phyloP scores from a whole-genome alignment of 1,140 invertebrate genomes.

The Drosophila trapezifrons region DNA sequence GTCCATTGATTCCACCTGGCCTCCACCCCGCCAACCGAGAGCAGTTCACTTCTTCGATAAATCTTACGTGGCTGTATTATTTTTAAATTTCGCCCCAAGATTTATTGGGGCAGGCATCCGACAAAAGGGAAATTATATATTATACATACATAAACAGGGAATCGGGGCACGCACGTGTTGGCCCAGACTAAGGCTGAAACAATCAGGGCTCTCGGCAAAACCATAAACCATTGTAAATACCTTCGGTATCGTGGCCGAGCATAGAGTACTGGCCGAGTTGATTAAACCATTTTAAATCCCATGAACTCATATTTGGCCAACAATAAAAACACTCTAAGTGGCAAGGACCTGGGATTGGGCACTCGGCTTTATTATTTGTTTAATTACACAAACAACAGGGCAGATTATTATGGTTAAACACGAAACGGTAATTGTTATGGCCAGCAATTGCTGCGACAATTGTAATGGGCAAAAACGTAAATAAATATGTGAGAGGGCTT shows the following conservation, averaged over 20 bases:
- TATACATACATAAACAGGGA: conserved; percentile 1
- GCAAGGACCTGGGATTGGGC: conserved; percentile 34
- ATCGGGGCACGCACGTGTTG: conserved; percentile 49
- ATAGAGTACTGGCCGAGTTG: conserved; percentile 32
- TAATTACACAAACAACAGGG: conserved; percentile 79
- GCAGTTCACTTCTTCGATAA: conserved; percentile 27
- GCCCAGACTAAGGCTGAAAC: conserved; percentile 23
- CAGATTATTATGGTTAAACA: conserved; percentile 82
- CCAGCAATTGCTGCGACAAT: conserved; percentile 76
- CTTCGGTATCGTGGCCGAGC: conserved; percentile 23
- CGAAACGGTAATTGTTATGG: conserved; percentile 78
- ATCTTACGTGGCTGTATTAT: conserved; percentile 56
- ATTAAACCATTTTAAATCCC: conserved; percentile 79
- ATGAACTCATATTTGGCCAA: conserved; percentile 56
- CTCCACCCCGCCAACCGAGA: background rate
- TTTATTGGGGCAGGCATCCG: conserved; percentile 40
- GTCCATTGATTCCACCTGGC: conserved; percentile 48
- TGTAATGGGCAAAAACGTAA: conserved; percentile 38
- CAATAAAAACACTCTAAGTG: conserved; percentile 61
- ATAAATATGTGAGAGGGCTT: conserved; percentile 21
- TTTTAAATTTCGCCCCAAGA: conserved; percentile 46
- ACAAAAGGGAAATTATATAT: conserved; percentile 29
- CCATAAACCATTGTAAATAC: conserved; percentile 58
- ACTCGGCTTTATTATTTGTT: conserved; percentile 71
- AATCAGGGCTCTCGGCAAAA: conserved; percentile 30